Percentiles rank a stretch among this genome's conserved stretches.
phyloP scores from a whole-genome alignment of 2,888 invertebrate species.

The Drosophila anceps region DNA sequence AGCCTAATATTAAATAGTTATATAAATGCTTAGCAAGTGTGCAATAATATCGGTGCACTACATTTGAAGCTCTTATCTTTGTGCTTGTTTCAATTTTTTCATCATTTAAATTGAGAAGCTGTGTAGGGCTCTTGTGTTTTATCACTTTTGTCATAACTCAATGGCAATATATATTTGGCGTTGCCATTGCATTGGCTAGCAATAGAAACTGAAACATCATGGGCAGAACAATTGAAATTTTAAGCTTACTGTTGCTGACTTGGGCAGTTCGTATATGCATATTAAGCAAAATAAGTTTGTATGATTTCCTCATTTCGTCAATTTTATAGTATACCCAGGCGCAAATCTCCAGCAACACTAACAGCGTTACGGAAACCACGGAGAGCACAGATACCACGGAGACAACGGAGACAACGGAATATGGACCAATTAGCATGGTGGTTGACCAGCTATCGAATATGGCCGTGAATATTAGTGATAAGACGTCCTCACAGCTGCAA shows the following conservation, averaged over 20 bases:
- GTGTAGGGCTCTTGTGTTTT: conserved; percentile 36
- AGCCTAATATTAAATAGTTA: background rate
- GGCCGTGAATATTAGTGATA: conserved; percentile 62
- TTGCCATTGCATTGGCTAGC: background rate
- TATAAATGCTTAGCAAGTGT: background rate
- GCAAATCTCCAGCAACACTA: conserved; percentile 14
- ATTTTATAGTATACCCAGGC: conserved; percentile 26
- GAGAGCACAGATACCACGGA: conserved; percentile 40
- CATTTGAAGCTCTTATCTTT: background rate
- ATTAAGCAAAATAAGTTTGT: too few relatives aligned
- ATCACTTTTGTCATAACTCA: conserved; percentile 5
- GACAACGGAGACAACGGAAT: conserved; percentile 56
- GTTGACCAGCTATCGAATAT: conserved; percentile 68
- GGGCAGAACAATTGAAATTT: conserved; percentile 31
- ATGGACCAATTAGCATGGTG: conserved; percentile 67
- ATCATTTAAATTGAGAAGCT: conserved; percentile 51
- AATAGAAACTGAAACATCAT: conserved; percentile 40
- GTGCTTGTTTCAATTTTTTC: conserved; percentile 9
- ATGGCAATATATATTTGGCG: conserved; percentile 39
- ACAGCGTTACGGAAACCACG: conserved; percentile 32
- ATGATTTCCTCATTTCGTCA: background rate
- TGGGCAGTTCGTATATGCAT: conserved; percentile 50
- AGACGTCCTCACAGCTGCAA: conserved; percentile 55
- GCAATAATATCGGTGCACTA: background rate
- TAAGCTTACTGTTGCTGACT: conserved; percentile 40